phyloP scores from a whole-genome alignment of 37 sponge, comb jelly and placozoan species.

The Geodia barretti region DNA sequence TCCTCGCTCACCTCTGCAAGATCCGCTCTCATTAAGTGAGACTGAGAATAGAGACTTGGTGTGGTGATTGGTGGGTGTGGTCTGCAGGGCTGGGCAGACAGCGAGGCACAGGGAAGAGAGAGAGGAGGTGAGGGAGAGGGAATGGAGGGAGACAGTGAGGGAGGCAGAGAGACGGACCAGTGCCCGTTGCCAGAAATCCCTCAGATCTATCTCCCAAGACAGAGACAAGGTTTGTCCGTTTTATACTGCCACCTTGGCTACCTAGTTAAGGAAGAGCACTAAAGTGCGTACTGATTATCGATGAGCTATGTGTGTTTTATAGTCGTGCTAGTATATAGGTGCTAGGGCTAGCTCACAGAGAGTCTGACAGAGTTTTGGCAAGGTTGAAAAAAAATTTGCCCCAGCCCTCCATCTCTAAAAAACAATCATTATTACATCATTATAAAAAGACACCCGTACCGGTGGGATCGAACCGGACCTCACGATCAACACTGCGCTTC shows the following conservation, averaged over 20 bases:
- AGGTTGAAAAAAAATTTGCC: no score
- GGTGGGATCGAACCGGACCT: no score
- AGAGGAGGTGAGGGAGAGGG: conserved; percentile 1
- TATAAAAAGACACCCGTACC: no score
- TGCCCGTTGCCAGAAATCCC: conserved; percentile 12
- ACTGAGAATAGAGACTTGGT: background rate
- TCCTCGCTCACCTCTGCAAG: background rate
- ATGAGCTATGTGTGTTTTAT: no score
- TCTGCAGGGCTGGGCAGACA: background rate
- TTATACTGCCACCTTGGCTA: no score
- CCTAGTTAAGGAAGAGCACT: no score
- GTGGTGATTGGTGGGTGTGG: background rate
- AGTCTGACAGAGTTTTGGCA: no score
- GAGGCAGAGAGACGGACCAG: conserved; percentile 29
- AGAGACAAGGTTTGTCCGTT: conserved; percentile 44
- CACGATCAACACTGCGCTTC: no score
- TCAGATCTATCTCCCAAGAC: conserved; percentile 19
- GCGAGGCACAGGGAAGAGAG: background rate
- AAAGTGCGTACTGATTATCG: no score
- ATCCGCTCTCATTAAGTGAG: background rate
- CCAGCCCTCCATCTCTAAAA: no score
- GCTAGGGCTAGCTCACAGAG: no score
- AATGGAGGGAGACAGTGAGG: conserved; percentile 33
- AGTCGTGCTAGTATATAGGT: background rate
- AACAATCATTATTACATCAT: no score